Conservation (phyloP, 2,113 vertebrate genomes). For the Pontoporia blainvillei region DNA sequence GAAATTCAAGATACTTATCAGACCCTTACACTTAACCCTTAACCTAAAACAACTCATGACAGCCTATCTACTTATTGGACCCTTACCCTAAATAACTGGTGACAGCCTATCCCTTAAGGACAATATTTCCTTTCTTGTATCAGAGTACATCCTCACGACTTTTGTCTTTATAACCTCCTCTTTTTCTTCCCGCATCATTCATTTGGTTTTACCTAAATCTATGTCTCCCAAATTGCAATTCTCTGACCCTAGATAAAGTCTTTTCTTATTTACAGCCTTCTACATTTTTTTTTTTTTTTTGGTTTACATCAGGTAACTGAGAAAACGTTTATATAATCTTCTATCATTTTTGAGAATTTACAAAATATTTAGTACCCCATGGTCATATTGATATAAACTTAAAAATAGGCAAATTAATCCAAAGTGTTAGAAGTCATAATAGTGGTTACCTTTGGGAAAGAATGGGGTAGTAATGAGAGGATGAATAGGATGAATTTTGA, state of each 20-base stretch:
- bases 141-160: neutral
- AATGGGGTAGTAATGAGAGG: neutral
- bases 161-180: neutral
- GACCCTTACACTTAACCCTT: neutral
- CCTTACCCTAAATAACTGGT: neutral
- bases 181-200: neutral
- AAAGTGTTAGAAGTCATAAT: neutral
- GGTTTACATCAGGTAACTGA: neutral
- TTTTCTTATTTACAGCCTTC: neutral
- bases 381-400: neutral
- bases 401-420: neutral
- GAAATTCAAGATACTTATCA: neutral
- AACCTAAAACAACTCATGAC: neutral
- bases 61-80: neutral
- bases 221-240: neutral
- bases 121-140: neutral
- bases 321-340: neutral
- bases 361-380: neutral
- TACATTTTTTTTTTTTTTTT: no score
- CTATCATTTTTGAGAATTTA: neutral
- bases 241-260: neutral
- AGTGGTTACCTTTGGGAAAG: neutral
- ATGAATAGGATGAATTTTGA: neutral
- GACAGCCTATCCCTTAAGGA: neutral
- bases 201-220: neutral